Conservation (phyloP, 30 jellyfish, hydroid and myxozoan genomes). For the Sanderia malayensis region DNA sequence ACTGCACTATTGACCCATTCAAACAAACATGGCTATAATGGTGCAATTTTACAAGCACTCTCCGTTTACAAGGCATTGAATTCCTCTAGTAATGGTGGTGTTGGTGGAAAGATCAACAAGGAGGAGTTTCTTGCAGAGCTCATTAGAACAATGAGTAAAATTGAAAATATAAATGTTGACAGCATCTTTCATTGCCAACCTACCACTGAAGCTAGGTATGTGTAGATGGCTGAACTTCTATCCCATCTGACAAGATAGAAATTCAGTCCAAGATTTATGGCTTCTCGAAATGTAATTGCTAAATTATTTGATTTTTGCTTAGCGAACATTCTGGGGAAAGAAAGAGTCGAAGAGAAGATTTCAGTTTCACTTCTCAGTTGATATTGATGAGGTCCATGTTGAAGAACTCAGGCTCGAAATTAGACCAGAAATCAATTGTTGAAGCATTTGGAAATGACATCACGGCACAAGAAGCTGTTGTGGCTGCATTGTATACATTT, state of each 20-base stretch:
- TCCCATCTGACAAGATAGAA: neutral
- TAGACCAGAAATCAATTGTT: constrained; percentile 23
- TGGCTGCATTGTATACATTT: constrained; percentile 87
- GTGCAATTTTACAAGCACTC: constrained; percentile 91
- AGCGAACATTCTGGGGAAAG: constrained; percentile 35
- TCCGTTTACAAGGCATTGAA: constrained; percentile 65
- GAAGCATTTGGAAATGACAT: constrained; percentile 68
- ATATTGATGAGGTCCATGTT: constrained; percentile 34
- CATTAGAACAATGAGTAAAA: constrained; percentile 21
- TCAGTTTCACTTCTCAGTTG: constrained; percentile 65
- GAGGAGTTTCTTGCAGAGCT: constrained; percentile 45
- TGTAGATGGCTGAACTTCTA: neutral
- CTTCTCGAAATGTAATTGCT: no score
- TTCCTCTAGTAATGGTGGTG: constrained; percentile 4
- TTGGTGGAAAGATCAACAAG: no score
- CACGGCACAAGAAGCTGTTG: constrained; percentile 95
- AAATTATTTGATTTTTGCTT: no score
- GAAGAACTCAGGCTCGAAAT: neutral
- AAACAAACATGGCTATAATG: constrained; percentile 79
- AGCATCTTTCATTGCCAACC: neutral
- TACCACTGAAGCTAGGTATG: neutral
- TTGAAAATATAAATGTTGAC: constrained; percentile 31
- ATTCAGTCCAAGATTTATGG: neutral
- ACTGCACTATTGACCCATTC: constrained; percentile 83
- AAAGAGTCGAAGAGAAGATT: constrained; percentile 45